Evolutionary conservation across 37 sponge, comb jelly and placozoan species (phyloP).

Genomic region (Tethya wilhelma): DNA sequence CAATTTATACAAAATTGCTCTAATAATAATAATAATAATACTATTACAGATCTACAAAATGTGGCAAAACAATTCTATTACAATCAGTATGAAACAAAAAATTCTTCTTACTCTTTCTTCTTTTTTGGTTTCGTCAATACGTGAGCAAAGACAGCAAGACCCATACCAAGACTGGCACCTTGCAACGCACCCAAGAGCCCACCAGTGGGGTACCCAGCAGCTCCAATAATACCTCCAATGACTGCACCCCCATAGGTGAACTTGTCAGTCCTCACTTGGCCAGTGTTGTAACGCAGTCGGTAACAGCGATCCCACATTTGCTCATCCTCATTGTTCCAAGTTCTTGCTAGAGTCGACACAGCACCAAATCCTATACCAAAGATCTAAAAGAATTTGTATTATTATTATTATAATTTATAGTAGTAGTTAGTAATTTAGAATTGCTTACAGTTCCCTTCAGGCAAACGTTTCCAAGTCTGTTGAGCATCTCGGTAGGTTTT

Average conservation of each 20-base stretch:
- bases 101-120: too few relatives aligned
- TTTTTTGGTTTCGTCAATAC: background rate
- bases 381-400: constrained; percentile 13
- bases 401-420: background rate
- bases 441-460: constrained; percentile 54
- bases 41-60: background rate
- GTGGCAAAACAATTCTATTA: too few relatives aligned
- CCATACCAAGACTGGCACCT: constrained; percentile 40
- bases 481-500: constrained; percentile 23
- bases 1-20: too few relatives aligned
- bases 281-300: constrained; percentile 59
- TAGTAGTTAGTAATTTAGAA: background rate
- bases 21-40: background rate
- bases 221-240: constrained; percentile 33
- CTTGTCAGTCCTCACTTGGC: constrained; percentile 53
- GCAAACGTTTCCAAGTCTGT: constrained; percentile 16
- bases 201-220: background rate
- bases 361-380: constrained; percentile 28
- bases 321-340: constrained; percentile 28
- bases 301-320: constrained; percentile 66
- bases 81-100: too few relatives aligned
- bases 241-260: constrained; percentile 58
- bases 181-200: background rate
- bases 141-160: constrained; percentile 45
- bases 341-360: constrained; percentile 1